Conservation (phyloP, 2,888 invertebrate species). For the Cantharis nigra region DNA sequence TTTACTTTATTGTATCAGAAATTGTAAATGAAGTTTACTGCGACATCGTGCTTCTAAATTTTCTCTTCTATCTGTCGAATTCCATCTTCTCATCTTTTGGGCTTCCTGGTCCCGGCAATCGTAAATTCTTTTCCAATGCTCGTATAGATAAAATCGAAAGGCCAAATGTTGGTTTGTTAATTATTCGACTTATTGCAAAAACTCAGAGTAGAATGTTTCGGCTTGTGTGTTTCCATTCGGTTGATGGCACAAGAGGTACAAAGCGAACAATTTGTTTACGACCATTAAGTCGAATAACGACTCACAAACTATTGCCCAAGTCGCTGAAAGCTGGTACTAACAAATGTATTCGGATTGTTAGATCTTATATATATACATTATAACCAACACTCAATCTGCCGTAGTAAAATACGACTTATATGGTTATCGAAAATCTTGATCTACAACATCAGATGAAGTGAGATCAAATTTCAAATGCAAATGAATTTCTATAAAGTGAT, state of each 20-base stretch:
- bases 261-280: conserved; percentile 22
- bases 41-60: background rate
- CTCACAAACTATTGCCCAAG: conserved; percentile 18
- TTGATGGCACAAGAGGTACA: background rate
- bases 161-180: background rate
- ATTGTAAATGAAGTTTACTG: background rate
- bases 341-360: conserved; percentile 21
- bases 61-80: background rate
- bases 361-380: conserved; percentile 2
- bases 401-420: conserved; percentile 13
- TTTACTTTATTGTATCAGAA: background rate
- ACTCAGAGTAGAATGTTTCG: background rate
- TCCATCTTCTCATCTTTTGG: background rate
- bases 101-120: background rate
- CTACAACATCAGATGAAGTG: conserved; percentile 7
- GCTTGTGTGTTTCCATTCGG: background rate
- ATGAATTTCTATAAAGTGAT: conserved; percentile 10
- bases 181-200: background rate
- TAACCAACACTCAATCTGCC: conserved; percentile 7
- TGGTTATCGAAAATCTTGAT: conserved; percentile 15
- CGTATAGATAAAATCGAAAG: background rate
- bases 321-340: conserved; percentile 17
- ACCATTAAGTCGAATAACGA: conserved; percentile 21
- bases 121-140: background rate
- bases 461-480: conserved; percentile 20